Evolutionary conservation across 2,797 vertebrate genomes (phyloP).

Genomic region (Meriones psammophilus): DNA sequence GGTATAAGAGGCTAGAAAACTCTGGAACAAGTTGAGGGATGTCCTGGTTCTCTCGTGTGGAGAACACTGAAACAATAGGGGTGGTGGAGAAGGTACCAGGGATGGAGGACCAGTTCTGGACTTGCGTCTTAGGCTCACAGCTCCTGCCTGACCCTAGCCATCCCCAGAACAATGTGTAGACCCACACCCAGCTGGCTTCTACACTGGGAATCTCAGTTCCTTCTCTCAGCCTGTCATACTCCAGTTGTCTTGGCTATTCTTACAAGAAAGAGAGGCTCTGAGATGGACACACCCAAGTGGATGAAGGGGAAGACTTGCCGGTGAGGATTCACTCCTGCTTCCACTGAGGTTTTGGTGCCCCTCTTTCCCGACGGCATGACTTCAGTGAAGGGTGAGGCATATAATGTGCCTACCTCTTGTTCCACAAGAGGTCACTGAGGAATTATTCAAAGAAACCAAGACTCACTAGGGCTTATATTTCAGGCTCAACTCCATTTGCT

Average conservation of each 20-base stretch:
- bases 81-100: too few species aligned
- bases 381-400: neutral
- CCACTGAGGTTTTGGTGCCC: neutral
- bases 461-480: neutral
- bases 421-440: neutral
- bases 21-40: neutral
- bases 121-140: rapidly evolving
- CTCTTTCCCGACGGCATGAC: neutral
- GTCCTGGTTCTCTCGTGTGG: neutral
- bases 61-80: neutral
- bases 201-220: neutral
- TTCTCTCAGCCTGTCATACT: neutral
- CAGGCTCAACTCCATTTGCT: neutral
- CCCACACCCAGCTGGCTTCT: neutral
- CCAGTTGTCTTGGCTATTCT: neutral
- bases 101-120: neutral
- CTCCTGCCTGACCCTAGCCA: neutral
- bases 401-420: rapidly evolving
- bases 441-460: neutral
- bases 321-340: neutral
- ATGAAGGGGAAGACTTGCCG: neutral
- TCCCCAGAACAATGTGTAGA: neutral
- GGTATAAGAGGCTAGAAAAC: neutral
- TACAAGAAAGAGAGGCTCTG: neutral
- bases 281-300: neutral